Evolutionary conservation across 2,797 vertebrate species (phyloP), one percentile per base, ranked within the genome.

Genomic region (Schizothorax lantsangensis): DNA sequence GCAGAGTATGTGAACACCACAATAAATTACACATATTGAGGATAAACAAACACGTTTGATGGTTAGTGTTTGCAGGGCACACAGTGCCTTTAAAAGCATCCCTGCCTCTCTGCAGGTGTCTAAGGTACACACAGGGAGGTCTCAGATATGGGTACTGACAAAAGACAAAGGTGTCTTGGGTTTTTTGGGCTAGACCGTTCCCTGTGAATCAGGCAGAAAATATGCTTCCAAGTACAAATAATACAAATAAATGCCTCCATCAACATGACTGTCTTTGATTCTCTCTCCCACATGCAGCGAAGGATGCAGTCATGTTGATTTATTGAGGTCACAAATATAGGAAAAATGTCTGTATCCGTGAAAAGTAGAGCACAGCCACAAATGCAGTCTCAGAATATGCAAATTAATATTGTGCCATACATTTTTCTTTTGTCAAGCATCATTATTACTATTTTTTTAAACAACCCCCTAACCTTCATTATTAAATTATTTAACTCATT

Each of bases 1-100:
- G 79, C 84, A 82, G 86, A 88, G 86, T 45, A 43, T 90, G 79
- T 86, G 21, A 78, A 87, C 83, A 86, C 81, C 66, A 84, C 54
- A 79, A 59, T 80, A 43, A 87, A 73, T 66, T 74, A 52, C 80
- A 83, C 38, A 47, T 64, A 83, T 30, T 30, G 30, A 64, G 69
- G 81, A 72, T 45, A 66, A 84, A 84, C 81, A 84, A 79, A 79
- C 43, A 66, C 57, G 15, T 30, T 33, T 68, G 49, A 82, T 68
- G 62, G 33, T 86, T 45, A 7, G 59, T 82, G 33, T 66, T 54
- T 82, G n/a, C 15, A 49, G 38, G 66, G n/a, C 49, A 36, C 15
- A 64, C 40, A 17, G 47, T 71, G 81, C 49, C 49, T 75, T 84
- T 75, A 64, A 75, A 73, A 84, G 38, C 82, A 75, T 1, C 3